A percentile compares a stretch with the other conserved stretches of the same genome.
Conservation (phyloP, 2,797 vertebrate genomes). For the Poeciliopsis infans region DNA sequence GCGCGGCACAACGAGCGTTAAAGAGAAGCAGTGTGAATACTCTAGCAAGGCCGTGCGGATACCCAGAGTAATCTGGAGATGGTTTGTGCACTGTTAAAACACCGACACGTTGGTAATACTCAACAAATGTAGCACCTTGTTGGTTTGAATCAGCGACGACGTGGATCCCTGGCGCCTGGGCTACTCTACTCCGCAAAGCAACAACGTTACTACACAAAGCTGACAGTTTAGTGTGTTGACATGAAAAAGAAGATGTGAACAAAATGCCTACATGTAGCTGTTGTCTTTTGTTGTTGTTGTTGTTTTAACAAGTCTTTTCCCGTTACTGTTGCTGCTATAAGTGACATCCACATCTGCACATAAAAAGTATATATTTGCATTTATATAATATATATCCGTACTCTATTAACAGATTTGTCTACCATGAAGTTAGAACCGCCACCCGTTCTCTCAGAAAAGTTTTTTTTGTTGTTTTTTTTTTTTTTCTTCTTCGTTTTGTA, state of each 20-base stretch:
- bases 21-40: not conserved
- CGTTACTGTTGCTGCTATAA: slow-evolving; percentile 84
- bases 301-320: slow-evolving; percentile 65
- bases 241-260: slow-evolving; percentile 80
- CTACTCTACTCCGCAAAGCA: slow-evolving; percentile 83
- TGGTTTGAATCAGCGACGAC: slow-evolving; percentile 57
- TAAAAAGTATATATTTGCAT: slow-evolving; percentile 90
- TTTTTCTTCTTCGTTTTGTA: slow-evolving; percentile 60
- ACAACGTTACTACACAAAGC: slow-evolving; percentile 84
- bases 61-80: slow-evolving; percentile 8
- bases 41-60: not conserved
- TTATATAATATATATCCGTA: slow-evolving; percentile 89
- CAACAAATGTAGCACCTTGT: slow-evolving; percentile 72
- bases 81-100: slow-evolving; percentile 48
- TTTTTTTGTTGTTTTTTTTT: not conserved
- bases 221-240: slow-evolving; percentile 80
- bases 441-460: slow-evolving; percentile 77
- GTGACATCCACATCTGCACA: slow-evolving; percentile 88
- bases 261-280: slow-evolving; percentile 79
- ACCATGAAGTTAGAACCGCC: slow-evolving; percentile 83
- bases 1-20: not conserved
- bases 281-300: slow-evolving; percentile 43
- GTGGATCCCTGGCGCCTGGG: slow-evolving; percentile 74
- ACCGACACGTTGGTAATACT: slow-evolving; percentile 57
- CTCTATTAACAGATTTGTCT: slow-evolving; percentile 87